A percentile compares a stretch with the other conserved stretches of the same genome.
These are phyloP conservation scores for Lasiurus borealis DNA, from an alignment of 2,113 vertebrate species.

Conservation along the genomic window DNA sequence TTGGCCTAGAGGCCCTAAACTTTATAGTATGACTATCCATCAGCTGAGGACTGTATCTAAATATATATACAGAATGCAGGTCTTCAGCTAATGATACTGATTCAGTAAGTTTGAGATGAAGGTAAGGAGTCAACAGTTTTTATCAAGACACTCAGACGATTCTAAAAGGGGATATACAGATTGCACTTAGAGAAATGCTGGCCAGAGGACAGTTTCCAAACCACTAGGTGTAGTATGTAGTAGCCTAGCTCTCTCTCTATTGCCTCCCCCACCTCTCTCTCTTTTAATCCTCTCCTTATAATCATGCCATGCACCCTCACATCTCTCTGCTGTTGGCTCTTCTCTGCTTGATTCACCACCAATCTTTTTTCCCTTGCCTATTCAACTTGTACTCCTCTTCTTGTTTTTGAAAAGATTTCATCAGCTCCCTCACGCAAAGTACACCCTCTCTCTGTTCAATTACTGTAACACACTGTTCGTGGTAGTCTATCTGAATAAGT, in stretches of 20 bases:
- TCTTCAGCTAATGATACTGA: background rate
- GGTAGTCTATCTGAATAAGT: background rate
- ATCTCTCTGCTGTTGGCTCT: background rate
- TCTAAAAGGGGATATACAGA: background rate
- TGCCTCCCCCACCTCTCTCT: background rate
- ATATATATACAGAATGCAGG: background rate
- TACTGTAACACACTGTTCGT: background rate
- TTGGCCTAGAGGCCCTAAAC: background rate
- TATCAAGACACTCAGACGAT: background rate
- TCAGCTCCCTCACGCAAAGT: background rate
- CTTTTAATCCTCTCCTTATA: background rate
- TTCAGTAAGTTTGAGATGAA: background rate
- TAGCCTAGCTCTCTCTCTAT: background rate
- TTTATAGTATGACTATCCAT: background rate
- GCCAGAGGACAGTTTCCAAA: background rate
- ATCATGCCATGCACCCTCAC: background rate
- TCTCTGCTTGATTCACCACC: background rate
- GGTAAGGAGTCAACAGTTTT: background rate
- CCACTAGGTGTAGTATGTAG: background rate
- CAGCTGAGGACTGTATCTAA: background rate
- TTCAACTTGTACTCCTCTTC: background rate
- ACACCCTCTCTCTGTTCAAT: background rate
- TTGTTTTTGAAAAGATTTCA: conserved; percentile 1
- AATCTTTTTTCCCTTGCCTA: background rate
- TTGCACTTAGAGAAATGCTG: background rate